These are phyloP conservation scores for Mormyrus hasselquistii DNA, from an alignment of 2,797 vertebrate genomes.

Conservation along the genomic window DNA sequence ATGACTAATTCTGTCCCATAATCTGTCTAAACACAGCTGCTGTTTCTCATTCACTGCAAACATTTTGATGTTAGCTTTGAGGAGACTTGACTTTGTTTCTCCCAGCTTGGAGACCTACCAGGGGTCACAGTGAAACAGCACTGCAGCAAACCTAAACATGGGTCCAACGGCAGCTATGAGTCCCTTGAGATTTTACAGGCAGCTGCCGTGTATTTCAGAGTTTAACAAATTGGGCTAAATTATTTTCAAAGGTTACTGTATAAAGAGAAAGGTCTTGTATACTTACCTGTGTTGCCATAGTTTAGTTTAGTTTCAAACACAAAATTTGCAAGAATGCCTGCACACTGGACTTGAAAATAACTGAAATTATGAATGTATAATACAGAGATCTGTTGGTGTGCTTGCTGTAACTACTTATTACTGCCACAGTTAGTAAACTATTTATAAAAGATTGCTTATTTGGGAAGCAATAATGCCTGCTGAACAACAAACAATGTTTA, in stretches of 20 bases:
- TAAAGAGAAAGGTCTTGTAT: background rate
- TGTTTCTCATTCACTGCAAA: background rate
- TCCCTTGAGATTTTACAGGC: background rate
- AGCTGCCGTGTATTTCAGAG: background rate
- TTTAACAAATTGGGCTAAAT: background rate
- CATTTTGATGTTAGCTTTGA: background rate
- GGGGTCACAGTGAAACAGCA: background rate
- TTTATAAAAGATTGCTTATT: background rate
- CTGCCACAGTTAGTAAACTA: background rate
- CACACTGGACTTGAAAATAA: background rate
- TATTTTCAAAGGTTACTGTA: background rate
- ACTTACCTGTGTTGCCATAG: background rate
- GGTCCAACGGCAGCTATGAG: background rate
- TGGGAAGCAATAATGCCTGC: background rate
- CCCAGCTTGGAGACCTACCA: background rate
- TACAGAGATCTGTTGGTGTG: background rate
- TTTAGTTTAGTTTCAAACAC: background rate
- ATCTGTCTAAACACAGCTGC: conserved; percentile 9
- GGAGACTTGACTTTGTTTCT: background rate
- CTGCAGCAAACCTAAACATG: background rate
- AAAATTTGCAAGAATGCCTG: background rate
- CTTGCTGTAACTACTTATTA: background rate
- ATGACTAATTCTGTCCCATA: background rate
- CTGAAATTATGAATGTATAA: background rate
- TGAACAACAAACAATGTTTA: background rate